Percentiles rank a stretch among this genome's conserved stretches.
Conservation (phyloP, 2,113 vertebrate genomes). For the Crotophaga sulcirostris region DNA sequence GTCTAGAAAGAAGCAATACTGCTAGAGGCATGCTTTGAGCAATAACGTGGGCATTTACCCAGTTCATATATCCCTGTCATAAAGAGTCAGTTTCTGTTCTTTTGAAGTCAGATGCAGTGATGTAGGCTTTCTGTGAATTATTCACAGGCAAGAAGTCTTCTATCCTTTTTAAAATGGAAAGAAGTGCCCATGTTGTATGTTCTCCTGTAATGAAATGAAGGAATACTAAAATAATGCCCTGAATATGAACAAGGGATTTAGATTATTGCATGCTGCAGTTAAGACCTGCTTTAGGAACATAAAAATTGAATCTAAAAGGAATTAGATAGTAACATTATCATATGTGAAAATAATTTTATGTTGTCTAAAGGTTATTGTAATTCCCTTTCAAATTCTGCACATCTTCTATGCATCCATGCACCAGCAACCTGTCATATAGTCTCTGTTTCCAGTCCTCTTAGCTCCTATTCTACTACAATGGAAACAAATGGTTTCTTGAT, state of each 20-base stretch:
- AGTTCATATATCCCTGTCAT: constrained; percentile 69
- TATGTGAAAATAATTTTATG: not conserved
- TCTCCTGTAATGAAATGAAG: not conserved
- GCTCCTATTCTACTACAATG: not conserved
- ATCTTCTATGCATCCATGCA: not conserved
- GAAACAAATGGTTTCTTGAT: not conserved
- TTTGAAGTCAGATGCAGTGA: constrained; percentile 33
- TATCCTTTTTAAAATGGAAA: not conserved
- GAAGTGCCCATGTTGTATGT: not conserved
- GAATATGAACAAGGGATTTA: not conserved
- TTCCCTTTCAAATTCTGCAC: not conserved
- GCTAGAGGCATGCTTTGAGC: constrained; percentile 69
- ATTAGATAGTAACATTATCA: not conserved
- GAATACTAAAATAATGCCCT: not conserved
- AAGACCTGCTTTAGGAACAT: not conserved
- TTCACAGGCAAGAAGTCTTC: constrained; percentile 30
- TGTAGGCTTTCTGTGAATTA: constrained; percentile 32
- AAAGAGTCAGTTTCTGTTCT: constrained; percentile 50
- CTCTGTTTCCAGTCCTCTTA: not conserved
- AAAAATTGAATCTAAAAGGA: not conserved
- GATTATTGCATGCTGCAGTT: not conserved
- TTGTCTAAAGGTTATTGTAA: not conserved
- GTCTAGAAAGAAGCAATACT: constrained; percentile 10
- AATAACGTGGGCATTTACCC: constrained; percentile 56
- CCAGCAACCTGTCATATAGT: not conserved